A percentile compares a stretch with the other conserved stretches of the same genome.
Conservation (phyloP, 2,888 invertebrate genomes). For the Chloroclystis v-ata region DNA sequence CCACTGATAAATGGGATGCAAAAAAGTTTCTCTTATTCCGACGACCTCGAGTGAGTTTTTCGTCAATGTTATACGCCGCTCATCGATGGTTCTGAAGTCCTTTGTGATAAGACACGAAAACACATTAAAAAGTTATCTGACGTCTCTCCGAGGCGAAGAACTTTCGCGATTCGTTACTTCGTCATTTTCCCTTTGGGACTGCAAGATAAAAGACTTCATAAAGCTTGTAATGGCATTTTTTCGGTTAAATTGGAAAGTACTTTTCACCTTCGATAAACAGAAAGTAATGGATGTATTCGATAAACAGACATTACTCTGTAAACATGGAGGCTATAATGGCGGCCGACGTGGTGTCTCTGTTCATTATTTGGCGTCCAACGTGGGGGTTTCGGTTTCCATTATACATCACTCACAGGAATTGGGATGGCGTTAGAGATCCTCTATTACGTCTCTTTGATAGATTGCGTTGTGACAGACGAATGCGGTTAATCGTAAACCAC, state of each 20-base stretch:
- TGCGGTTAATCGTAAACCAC: constrained; percentile 19
- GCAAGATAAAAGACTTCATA: constrained; percentile 20
- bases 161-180: constrained; percentile 28
- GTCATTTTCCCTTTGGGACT: constrained; percentile 24
- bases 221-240: constrained; percentile 15
- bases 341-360: constrained; percentile 34
- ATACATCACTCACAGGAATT: constrained; percentile 7
- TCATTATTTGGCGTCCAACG: constrained; percentile 23
- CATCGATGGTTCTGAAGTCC: constrained; percentile 27
- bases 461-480: constrained; percentile 7
- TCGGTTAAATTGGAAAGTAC: constrained; percentile 12
- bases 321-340: constrained; percentile 33
- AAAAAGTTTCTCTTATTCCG: constrained; percentile 31
- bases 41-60: constrained; percentile 28
- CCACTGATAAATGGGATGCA: constrained; percentile 34
- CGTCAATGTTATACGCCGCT: constrained; percentile 25
- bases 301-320: constrained; percentile 12
- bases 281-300: constrained; percentile 11
- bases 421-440: constrained; percentile 13
- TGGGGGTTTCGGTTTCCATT: constrained; percentile 14
- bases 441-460: constrained; percentile 5
- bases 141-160: constrained; percentile 23
- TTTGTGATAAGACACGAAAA: constrained; percentile 34
- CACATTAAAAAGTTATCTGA: constrained; percentile 33
- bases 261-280: constrained; percentile 16